Evolutionary conservation across 2,797 vertebrate genomes (phyloP).

Genomic region (Phoeniculus purpureus): DNA sequence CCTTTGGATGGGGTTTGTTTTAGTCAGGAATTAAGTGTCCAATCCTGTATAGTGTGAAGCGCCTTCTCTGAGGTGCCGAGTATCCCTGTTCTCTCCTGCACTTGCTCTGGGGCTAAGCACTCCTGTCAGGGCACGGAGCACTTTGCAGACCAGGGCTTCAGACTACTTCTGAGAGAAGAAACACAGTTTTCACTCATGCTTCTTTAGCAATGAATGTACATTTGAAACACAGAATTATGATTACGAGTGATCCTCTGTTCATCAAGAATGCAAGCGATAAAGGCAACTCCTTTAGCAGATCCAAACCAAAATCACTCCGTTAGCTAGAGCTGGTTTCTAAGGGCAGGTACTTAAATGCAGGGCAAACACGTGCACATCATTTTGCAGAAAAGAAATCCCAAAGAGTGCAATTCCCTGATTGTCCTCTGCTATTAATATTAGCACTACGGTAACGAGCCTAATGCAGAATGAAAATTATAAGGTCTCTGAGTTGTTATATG

Average conservation of each 20-base stretch:
- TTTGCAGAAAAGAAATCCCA: constrained; percentile 24
- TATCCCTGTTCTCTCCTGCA: background rate
- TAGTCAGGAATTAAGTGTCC: constrained; percentile 79
- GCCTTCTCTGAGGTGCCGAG: constrained; percentile 43
- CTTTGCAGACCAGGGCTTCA: constrained; percentile 11
- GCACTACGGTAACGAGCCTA: background rate
- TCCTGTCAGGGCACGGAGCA: background rate
- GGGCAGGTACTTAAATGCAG: background rate
- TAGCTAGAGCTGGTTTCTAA: background rate
- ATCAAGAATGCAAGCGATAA: background rate
- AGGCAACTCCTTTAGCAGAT: constrained; percentile 17
- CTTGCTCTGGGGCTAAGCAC: background rate
- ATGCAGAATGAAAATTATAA: constrained; percentile 12
- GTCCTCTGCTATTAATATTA: background rate
- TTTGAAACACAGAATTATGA: constrained; percentile 14
- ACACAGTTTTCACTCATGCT: constrained; percentile 14
- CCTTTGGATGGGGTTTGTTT: constrained; percentile 86
- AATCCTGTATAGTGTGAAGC: constrained; percentile 61
- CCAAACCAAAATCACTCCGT: background rate
- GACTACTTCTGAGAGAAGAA: constrained; percentile 60
- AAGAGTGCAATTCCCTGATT: background rate
- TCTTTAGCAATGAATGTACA: background rate
- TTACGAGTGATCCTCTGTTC: background rate
- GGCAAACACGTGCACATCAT: background rate
- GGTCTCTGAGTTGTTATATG: constrained; percentile 25